A percentile compares a stretch with the other conserved stretches of the same genome.
Evolutionary conservation across 2,888 invertebrate species (phyloP).

Genomic region (Microplitis deprimator): DNA sequence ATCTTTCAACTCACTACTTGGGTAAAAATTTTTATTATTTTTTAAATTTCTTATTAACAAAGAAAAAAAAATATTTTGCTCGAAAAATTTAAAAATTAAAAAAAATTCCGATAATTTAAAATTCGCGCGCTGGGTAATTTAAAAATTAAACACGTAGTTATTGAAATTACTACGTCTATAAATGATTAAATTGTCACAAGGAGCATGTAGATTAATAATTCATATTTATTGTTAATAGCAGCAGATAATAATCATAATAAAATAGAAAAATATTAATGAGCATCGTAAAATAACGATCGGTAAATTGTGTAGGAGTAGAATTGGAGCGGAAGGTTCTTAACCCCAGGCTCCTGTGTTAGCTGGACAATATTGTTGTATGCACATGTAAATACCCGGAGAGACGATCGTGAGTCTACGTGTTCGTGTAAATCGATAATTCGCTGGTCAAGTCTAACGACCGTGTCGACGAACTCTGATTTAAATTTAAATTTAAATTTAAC

Average conservation of each 20-base stretch:
- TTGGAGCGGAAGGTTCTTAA: constrained; percentile 67
- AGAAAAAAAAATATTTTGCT: no score
- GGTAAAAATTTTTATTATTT: constrained; percentile 46
- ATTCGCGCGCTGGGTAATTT: no score
- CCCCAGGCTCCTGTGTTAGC: constrained; percentile 53
- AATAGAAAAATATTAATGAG: constrained; percentile 17
- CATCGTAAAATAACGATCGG: background rate
- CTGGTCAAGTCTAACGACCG: constrained; percentile 54
- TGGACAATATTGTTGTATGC: constrained; percentile 41
- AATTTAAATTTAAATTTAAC: background rate
- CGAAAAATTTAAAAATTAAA: no score
- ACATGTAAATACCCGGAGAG: constrained; percentile 30
- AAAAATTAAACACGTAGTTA: no score
- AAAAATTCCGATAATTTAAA: no score
- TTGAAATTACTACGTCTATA: no score
- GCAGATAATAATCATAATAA: background rate
- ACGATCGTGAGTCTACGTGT: constrained; percentile 50
- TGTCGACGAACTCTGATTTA: constrained; percentile 29
- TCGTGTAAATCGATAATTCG: constrained; percentile 60
- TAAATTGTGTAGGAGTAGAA: constrained; percentile 45
- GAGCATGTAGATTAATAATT: no score
- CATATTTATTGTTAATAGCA: no score
- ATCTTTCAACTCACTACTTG: constrained; percentile 52
- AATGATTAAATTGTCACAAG: no score
- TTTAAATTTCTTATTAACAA: background rate